Evolutionary conservation across 2,113 vertebrate species (phyloP).

Genomic region (Zosterops lateralis): DNA sequence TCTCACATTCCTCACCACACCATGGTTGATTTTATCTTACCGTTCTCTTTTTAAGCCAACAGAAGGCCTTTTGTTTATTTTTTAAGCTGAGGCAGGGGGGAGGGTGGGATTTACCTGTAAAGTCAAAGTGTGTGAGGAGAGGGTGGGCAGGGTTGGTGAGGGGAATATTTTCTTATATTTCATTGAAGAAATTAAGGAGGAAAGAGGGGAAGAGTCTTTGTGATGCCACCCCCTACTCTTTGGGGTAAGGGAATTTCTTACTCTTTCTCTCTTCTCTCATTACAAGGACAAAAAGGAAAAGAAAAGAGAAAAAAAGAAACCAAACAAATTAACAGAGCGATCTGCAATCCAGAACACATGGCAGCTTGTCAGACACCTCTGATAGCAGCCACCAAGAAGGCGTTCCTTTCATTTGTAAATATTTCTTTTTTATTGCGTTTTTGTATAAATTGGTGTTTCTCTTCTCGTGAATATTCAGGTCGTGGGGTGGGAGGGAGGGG

Average conservation of each 20-base stretch:
- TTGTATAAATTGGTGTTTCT: constrained; percentile 82
- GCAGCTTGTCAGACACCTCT: constrained; percentile 60
- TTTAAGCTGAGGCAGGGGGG: constrained; percentile 58
- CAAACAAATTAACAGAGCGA: constrained; percentile 72
- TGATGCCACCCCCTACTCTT: constrained; percentile 1
- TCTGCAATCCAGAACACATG: constrained; percentile 77
- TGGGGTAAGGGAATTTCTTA: constrained; percentile 6
- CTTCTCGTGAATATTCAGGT: constrained; percentile 79
- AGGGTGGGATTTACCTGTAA: constrained; percentile 56
- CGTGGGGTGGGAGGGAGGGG: constrained; percentile 69
- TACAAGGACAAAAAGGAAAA: constrained; percentile 37
- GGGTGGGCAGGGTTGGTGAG: constrained; percentile 11
- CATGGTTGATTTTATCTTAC: constrained; percentile 68
- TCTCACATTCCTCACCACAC: constrained; percentile 14
- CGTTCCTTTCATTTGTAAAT: constrained; percentile 83
- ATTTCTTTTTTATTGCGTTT: constrained; percentile 81
- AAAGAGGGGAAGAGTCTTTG: constrained; percentile 57
- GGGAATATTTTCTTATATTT: constrained; percentile 63
- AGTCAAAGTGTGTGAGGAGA: constrained; percentile 59
- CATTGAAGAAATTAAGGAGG: constrained; percentile 59
- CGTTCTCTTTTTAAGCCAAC: constrained; percentile 72
- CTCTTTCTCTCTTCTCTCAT: constrained; percentile 70
- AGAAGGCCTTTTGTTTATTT: constrained; percentile 72
- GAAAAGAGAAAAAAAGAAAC: constrained; percentile 21
- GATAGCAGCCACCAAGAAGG: constrained; percentile 67